Conservation (phyloP, 2,888 invertebrate species). For the Perithous albicinctus region DNA sequence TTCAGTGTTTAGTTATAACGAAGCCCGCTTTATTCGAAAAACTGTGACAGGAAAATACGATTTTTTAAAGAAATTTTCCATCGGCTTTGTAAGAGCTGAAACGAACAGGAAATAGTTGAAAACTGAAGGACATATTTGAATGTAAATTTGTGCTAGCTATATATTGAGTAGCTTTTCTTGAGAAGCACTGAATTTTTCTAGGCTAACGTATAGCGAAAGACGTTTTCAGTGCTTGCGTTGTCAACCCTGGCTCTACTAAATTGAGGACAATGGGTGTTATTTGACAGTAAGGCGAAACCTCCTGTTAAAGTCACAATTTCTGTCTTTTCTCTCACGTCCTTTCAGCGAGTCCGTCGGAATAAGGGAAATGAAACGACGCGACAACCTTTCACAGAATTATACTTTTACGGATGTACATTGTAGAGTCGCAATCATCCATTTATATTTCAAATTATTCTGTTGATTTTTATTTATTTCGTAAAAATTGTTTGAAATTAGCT, state of each 20-base stretch:
- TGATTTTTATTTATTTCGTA: too few species aligned
- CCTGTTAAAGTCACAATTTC: conserved; percentile 5
- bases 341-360: neutral
- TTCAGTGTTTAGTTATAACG: too few species aligned
- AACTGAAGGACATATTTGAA: neutral
- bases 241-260: neutral
- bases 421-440: too few species aligned
- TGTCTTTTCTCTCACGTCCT: neutral
- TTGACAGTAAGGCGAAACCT: conserved; percentile 15
- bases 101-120: neutral
- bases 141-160: neutral
- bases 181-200: neutral
- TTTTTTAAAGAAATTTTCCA: neutral
- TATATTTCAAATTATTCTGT: too few species aligned
- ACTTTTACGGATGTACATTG: too few species aligned
- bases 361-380: neutral
- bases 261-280: conserved; percentile 17
- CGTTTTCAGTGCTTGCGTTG: neutral
- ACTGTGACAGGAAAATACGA: neutral
- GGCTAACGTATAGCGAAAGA: neutral
- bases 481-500: too few species aligned
- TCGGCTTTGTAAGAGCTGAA: neutral
- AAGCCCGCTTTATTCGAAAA: neutral
- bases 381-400: neutral
- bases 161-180: conserved; percentile 5